Evolutionary conservation across 2,888 invertebrate genomes (phyloP).

Genomic region (Rhagium mordax): DNA sequence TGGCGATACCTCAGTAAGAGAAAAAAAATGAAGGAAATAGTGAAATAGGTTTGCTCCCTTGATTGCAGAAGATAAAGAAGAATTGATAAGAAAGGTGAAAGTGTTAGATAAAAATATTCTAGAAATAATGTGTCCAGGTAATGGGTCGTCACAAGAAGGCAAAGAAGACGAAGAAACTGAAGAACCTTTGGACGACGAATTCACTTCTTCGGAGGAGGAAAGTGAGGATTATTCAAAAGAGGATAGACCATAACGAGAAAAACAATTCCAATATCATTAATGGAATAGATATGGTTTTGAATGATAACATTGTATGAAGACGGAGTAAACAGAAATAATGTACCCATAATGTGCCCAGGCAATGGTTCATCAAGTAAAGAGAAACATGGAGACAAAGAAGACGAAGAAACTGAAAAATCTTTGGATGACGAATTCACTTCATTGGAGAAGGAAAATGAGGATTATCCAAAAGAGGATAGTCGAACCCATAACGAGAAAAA

Average conservation of each 20-base stretch:
- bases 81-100: not conserved
- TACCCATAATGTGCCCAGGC: too few species aligned
- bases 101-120: not conserved
- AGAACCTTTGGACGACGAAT: too few species aligned
- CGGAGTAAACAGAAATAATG: too few species aligned
- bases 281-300: too few species aligned
- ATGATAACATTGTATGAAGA: too few species aligned
- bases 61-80: conserved; percentile 18
- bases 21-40: conserved; percentile 19
- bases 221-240: too few species aligned
- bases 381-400: conserved; percentile 31
- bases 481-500: conserved; percentile 48
- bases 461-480: conserved; percentile 38
- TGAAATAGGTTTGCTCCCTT: conserved; percentile 13
- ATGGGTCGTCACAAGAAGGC: too few species aligned
- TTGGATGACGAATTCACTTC: conserved; percentile 34
- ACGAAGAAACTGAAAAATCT: conserved; percentile 42
- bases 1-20: conserved; percentile 51
- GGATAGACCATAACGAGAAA: too few species aligned
- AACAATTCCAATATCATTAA: too few species aligned
- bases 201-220: too few species aligned
- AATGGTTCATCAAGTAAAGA: not conserved
- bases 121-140: not conserved
- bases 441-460: conserved; percentile 43
- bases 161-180: too few species aligned